These are phyloP conservation scores for Pachyrhynchus sulphureomaculatus DNA, from an alignment of 1,140 invertebrate species.

Conservation along the genomic window DNA sequence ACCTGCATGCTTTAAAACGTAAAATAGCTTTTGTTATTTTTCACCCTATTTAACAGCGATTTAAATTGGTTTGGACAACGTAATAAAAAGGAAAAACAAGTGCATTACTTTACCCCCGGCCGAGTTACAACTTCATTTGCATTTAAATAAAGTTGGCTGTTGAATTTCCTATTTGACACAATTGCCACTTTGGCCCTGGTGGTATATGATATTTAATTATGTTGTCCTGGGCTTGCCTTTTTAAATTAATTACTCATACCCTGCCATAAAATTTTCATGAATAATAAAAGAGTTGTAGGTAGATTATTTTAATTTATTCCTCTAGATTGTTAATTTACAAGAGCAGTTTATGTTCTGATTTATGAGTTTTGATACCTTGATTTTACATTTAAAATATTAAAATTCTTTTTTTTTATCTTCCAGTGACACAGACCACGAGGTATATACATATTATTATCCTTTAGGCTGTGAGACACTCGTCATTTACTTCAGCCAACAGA, in stretches of 20 bases:
- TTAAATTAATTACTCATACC: slow-evolving; percentile 24
- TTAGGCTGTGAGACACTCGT: too few species aligned
- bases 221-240: slow-evolving; percentile 23
- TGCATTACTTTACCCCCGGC: slow-evolving; percentile 21
- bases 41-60: slow-evolving; percentile 20
- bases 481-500: too few species aligned
- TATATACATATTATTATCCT: too few species aligned
- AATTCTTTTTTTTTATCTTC: too few species aligned
- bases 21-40: slow-evolving; percentile 7
- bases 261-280: slow-evolving; percentile 19
- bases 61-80: slow-evolving; percentile 18
- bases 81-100: slow-evolving; percentile 14
- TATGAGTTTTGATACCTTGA: too few species aligned
- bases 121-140: slow-evolving; percentile 21
- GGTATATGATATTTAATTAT: slow-evolving; percentile 27
- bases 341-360: slow-evolving; percentile 2
- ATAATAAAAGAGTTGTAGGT: slow-evolving; percentile 20
- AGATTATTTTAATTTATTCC: slow-evolving; percentile 25
- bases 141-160: slow-evolving; percentile 30
- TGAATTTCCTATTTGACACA: slow-evolving; percentile 24
- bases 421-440: too few species aligned
- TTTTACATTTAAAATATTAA: too few species aligned
- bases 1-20: background rate
- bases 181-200: slow-evolving; percentile 18
- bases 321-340: slow-evolving; percentile 12